These are phyloP conservation scores for Setipinna tenuifilis DNA, from an alignment of 2,797 vertebrate species.

Conservation along the genomic window DNA sequence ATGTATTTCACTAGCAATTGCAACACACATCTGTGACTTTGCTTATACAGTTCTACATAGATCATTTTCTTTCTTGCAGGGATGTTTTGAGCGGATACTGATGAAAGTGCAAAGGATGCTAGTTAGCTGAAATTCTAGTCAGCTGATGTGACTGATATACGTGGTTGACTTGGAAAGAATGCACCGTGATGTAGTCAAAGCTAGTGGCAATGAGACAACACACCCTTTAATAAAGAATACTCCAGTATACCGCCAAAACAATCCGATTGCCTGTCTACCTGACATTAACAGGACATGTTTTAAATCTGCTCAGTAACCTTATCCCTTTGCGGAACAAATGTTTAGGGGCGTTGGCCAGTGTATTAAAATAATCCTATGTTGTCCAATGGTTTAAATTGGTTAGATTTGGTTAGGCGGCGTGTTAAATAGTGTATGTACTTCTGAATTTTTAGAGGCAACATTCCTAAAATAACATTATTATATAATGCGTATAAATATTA, in stretches of 20 bases:
- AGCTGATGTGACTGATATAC: constrained; percentile 22
- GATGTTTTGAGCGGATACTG: neutral
- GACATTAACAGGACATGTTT: neutral
- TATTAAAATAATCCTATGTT: constrained; percentile 27
- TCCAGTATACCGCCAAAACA: neutral
- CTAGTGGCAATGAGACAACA: neutral
- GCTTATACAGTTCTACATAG: neutral
- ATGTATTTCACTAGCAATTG: neutral
- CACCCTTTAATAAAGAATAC: neutral
- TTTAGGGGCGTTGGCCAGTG: constrained; percentile 73
- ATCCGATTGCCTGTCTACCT: neutral
- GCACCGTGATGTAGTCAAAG: neutral
- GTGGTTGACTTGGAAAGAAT: constrained; percentile 14
- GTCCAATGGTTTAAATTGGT: neutral
- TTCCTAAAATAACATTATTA: neutral
- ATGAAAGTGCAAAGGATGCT: neutral
- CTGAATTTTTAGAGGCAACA: no score
- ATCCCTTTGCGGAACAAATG: constrained; percentile 13
- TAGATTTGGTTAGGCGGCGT: neutral
- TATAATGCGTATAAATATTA: neutral
- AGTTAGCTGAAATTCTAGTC: neutral
- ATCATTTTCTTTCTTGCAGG: neutral
- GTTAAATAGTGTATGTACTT: neutral
- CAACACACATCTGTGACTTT: neutral
- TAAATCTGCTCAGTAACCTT: neutral